phyloP scores from a whole-genome alignment of 1,140 invertebrate species.

The Drosophila bipectinata region DNA sequence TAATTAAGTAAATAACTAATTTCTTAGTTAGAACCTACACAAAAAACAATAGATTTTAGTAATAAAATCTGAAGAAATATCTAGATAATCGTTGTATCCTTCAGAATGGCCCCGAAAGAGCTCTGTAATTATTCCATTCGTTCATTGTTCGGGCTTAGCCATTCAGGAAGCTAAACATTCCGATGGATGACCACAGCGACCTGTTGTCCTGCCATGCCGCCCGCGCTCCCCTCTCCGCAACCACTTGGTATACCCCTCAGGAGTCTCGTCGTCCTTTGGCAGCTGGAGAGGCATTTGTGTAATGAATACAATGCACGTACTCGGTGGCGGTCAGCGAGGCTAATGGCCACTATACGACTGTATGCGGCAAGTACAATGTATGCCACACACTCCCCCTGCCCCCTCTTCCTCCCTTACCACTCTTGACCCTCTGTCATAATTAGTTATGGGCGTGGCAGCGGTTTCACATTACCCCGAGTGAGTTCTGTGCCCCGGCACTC shows the following conservation, averaged over 20 bases:
- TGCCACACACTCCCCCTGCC: not conserved
- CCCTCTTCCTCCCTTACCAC: no score
- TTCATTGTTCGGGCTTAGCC: not conserved
- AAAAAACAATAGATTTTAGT: not conserved
- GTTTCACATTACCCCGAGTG: conserved; percentile 51
- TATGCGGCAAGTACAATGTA: conserved; percentile 1
- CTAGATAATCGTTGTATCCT: not conserved
- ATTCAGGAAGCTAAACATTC: not conserved
- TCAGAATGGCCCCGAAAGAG: not conserved
- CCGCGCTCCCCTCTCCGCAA: not conserved
- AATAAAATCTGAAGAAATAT: conserved; percentile 1
- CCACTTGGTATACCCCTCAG: not conserved
- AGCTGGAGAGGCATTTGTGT: conserved; percentile 28
- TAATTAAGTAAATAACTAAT: no score
- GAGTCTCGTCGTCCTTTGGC: not conserved
- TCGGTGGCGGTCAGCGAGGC: conserved; percentile 32
- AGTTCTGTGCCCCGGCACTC: conserved; percentile 1
- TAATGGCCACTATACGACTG: conserved; percentile 33
- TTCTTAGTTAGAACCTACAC: no score
- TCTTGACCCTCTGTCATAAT: conserved; percentile 44
- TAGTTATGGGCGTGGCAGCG: conserved; percentile 60
- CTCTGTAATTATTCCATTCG: conserved; percentile 1
- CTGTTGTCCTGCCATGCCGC: conserved; percentile 20
- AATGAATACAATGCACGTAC: conserved; percentile 52
- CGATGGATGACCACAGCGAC: conserved; percentile 11